A percentile compares a stretch with the other conserved stretches of the same genome.
Conservation (phyloP, 2,113 vertebrate species). For the Hyaena hyaena region DNA sequence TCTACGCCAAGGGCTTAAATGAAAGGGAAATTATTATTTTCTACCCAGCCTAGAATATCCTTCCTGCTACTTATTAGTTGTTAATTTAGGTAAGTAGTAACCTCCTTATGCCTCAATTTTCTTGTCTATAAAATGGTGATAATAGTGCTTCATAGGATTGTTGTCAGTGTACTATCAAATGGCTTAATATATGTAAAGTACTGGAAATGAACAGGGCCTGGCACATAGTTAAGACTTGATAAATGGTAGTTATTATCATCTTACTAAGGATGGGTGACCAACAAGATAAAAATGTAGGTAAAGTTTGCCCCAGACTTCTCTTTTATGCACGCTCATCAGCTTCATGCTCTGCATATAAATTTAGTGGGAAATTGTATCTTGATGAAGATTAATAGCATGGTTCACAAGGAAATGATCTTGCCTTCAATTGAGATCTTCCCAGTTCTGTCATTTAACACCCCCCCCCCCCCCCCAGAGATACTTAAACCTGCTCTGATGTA, state of each 20-base stretch:
- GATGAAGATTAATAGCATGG: not conserved
- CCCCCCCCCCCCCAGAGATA: not conserved
- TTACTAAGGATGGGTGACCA: not conserved
- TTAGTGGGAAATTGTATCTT: conserved; percentile 17
- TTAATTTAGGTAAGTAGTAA: conserved; percentile 31
- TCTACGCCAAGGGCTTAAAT: not conserved
- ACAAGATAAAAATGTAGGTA: conserved; percentile 11
- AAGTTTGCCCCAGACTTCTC: not conserved
- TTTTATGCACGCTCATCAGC: not conserved
- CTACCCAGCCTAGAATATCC: not conserved
- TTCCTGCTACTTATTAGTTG: conserved; percentile 50
- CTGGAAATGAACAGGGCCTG: not conserved
- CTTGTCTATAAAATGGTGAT: conserved; percentile 9
- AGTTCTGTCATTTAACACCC: conserved; percentile 33
- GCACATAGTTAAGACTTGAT: conserved; percentile 27
- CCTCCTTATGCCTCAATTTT: not conserved
- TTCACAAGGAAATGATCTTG: not conserved
- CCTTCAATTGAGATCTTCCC: not conserved
- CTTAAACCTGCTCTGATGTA: not conserved
- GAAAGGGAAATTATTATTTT: conserved; percentile 29
- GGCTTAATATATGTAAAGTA: not conserved
- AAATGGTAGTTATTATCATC: not conserved
- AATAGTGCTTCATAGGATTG: not conserved
- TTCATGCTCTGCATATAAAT: not conserved
- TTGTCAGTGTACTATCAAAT: not conserved